Evolutionary conservation across 2,113 vertebrate species (phyloP).

Genomic region (Cheirogaleus medius): DNA sequence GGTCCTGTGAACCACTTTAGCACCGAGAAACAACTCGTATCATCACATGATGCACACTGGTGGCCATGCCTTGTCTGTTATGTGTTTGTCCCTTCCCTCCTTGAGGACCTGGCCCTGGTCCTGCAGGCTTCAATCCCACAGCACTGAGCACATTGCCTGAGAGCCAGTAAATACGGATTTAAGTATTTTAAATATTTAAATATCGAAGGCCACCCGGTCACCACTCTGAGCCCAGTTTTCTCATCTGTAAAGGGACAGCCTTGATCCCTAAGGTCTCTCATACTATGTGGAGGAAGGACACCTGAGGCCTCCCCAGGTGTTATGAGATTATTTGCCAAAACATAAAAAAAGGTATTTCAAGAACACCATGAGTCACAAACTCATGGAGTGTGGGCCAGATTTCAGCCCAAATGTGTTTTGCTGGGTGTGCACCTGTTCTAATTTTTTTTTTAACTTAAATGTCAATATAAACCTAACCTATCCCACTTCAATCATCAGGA

Average conservation of each 20-base stretch:
- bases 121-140: neutral
- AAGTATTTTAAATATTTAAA: neutral
- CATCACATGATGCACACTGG: accelerated
- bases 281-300: neutral
- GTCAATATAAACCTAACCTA: neutral
- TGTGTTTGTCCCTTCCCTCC: neutral
- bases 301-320: neutral
- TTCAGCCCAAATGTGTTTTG: neutral
- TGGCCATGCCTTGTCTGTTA: accelerated
- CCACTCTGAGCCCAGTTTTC: neutral
- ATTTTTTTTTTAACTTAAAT: neutral
- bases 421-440: neutral
- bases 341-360: neutral
- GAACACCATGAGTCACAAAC: neutral
- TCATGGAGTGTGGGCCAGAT: neutral
- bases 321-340: neutral
- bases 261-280: neutral
- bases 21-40: neutral
- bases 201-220: neutral
- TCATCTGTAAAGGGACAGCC: neutral
- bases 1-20: neutral
- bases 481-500: accelerated
- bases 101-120: neutral
- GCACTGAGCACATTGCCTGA: accelerated
- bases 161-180: neutral